These are phyloP conservation scores for Macaca mulatta DNA, from an alignment of 2,113 vertebrate genomes.

Conservation along the genomic window DNA sequence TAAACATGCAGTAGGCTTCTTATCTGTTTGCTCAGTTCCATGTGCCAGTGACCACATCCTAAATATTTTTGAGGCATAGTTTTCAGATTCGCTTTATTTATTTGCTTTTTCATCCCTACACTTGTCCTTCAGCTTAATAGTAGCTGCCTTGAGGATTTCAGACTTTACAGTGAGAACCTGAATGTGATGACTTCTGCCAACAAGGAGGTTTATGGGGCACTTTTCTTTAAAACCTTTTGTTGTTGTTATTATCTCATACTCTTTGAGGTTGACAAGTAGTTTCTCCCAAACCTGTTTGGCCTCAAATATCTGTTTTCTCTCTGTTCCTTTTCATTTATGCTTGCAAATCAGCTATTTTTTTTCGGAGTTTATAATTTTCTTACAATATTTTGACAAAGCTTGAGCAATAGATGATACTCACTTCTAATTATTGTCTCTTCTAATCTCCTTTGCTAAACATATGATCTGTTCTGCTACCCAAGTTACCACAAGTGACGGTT, in stretches of 20 bases:
- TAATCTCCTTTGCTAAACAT: neutral
- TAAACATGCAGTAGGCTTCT: neutral
- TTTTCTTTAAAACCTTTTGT: neutral
- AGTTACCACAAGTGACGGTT: neutral
- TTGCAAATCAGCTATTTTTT: neutral
- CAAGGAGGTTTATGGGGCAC: neutral
- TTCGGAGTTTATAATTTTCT: neutral
- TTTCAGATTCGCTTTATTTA: slow-evolving; percentile 6
- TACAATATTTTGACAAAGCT: slow-evolving; percentile 1
- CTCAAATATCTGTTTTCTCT: neutral
- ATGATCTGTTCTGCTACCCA: neutral
- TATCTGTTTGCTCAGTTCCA: neutral
- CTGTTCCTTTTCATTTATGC: neutral
- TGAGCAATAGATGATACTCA: neutral
- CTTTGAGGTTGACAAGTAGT: neutral
- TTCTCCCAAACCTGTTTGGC: neutral
- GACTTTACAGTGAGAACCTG: neutral
- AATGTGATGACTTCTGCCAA: neutral
- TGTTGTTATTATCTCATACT: neutral
- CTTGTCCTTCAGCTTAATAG: neutral
- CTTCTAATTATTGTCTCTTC: neutral
- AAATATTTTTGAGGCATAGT: neutral
- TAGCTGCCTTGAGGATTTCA: neutral
- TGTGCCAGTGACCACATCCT: neutral
- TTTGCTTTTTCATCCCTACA: neutral